Conservation (phyloP, 2,797 vertebrate species). For the Fistularia tabacaria region DNA sequence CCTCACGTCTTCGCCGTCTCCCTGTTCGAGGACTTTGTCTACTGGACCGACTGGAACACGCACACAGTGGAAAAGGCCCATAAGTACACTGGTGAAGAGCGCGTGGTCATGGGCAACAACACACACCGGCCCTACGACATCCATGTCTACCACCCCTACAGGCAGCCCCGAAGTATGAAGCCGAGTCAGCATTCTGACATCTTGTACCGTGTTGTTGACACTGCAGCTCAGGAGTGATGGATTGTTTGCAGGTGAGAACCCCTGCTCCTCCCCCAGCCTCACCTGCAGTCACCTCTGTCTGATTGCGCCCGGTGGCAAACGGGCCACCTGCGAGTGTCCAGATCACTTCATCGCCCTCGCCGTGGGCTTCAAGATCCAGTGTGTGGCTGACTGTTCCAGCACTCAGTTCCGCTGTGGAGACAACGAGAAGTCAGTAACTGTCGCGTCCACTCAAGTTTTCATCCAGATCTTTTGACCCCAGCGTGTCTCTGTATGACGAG, state of each 20-base stretch:
- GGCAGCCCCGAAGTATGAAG: conserved; percentile 64
- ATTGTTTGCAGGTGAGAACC: conserved; percentile 62
- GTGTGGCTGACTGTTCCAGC: conserved; percentile 75
- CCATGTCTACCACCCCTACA: conserved; percentile 69
- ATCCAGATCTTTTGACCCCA: no score
- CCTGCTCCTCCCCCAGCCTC: conserved; percentile 61
- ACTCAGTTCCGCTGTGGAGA: conserved; percentile 76
- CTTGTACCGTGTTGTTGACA: background rate
- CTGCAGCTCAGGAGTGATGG: background rate
- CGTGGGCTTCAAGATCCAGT: conserved; percentile 67
- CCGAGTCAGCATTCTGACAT: background rate
- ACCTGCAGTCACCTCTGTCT: conserved; percentile 74
- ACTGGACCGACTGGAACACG: conserved; percentile 76
- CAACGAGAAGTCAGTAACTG: conserved; percentile 67
- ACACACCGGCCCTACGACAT: conserved; percentile 71
- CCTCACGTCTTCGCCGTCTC: conserved; percentile 68
- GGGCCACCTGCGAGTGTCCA: conserved; percentile 65
- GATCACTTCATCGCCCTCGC: conserved; percentile 65
- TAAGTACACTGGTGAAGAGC: conserved; percentile 68
- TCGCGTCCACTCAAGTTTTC: background rate
- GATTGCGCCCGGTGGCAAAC: conserved; percentile 63
- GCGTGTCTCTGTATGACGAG: no score
- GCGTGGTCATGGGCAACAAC: conserved; percentile 71
- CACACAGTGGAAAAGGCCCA: conserved; percentile 71
- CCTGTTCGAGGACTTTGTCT: conserved; percentile 72